These are phyloP conservation scores for Falcunculus frontatus DNA, from an alignment of 2,113 vertebrate genomes.

Conservation along the genomic window DNA sequence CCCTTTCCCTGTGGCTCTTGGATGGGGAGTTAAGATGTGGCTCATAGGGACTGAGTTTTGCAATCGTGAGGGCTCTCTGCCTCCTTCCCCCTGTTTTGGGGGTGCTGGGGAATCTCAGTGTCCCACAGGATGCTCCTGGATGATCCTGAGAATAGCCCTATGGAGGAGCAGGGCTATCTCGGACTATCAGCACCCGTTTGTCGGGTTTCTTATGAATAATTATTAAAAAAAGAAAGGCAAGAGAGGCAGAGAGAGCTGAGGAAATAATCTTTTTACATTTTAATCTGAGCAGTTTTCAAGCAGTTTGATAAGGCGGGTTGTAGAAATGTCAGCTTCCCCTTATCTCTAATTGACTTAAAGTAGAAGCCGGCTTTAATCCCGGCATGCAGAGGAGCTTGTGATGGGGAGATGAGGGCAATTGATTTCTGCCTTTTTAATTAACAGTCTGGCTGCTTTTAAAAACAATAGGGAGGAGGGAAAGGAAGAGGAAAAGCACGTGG, in stretches of 20 bases:
- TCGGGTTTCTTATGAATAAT: constrained; percentile 60
- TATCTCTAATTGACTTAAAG: constrained; percentile 82
- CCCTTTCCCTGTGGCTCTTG: background rate
- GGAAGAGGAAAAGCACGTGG: background rate
- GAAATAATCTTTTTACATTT: constrained; percentile 77
- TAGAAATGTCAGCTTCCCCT: constrained; percentile 79
- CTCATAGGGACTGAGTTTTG: background rate
- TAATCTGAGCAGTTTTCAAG: constrained; percentile 74
- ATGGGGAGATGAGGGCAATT: constrained; percentile 75
- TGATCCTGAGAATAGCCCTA: background rate
- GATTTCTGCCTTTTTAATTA: constrained; percentile 79
- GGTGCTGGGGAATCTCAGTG: background rate
- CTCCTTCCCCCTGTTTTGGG: background rate
- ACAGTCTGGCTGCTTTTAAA: constrained; percentile 62
- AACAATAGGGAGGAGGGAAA: constrained; percentile 50
- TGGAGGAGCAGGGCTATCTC: background rate
- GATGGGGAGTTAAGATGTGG: background rate
- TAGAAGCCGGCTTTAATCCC: constrained; percentile 74
- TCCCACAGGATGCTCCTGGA: background rate
- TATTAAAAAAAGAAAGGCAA: background rate
- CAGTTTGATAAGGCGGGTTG: constrained; percentile 70
- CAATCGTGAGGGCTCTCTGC: background rate
- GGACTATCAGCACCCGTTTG: background rate
- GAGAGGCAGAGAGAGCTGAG: constrained; percentile 36
- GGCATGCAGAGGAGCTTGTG: constrained; percentile 73